phyloP scores from a whole-genome alignment of 2,888 invertebrate species.

The Rhogogaster chlorosoma region DNA sequence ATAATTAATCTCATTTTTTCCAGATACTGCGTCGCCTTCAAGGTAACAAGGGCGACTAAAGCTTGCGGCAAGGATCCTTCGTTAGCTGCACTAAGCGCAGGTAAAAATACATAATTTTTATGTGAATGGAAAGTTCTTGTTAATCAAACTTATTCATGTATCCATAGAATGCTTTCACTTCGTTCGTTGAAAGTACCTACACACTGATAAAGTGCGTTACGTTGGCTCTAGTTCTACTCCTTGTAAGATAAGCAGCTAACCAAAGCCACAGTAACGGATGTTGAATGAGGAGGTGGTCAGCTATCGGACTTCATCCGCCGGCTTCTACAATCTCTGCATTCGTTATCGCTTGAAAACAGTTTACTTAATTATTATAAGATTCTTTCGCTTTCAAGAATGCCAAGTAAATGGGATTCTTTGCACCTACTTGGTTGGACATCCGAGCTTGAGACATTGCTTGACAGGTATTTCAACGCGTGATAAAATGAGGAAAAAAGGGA shows the following conservation, averaged over 20 bases:
- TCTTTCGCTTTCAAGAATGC: background rate
- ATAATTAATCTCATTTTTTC: slow-evolving; percentile 68
- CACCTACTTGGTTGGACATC: background rate
- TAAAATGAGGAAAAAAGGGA: background rate
- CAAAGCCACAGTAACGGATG: slow-evolving; percentile 30
- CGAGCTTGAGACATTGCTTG: background rate
- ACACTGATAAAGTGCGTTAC: background rate
- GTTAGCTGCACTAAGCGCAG: slow-evolving; percentile 86
- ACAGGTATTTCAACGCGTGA: background rate
- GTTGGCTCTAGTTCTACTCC: background rate
- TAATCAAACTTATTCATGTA: background rate
- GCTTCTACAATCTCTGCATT: background rate
- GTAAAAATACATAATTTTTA: slow-evolving; percentile 75
- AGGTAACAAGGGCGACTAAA: slow-evolving; percentile 89
- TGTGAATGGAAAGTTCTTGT: background rate
- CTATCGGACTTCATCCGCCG: background rate
- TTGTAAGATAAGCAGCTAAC: background rate
- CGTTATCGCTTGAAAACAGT: slow-evolving; percentile 32
- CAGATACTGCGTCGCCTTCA: slow-evolving; percentile 92
- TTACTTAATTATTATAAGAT: background rate
- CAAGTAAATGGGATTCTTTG: background rate
- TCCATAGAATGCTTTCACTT: background rate
- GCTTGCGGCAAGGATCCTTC: slow-evolving; percentile 87
- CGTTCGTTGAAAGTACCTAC: background rate
- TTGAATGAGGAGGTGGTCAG: slow-evolving; percentile 8